Base-by-base conservation (phyloP, 1,140 invertebrate genomes). In the Habropoda laboriosa region DNA sequence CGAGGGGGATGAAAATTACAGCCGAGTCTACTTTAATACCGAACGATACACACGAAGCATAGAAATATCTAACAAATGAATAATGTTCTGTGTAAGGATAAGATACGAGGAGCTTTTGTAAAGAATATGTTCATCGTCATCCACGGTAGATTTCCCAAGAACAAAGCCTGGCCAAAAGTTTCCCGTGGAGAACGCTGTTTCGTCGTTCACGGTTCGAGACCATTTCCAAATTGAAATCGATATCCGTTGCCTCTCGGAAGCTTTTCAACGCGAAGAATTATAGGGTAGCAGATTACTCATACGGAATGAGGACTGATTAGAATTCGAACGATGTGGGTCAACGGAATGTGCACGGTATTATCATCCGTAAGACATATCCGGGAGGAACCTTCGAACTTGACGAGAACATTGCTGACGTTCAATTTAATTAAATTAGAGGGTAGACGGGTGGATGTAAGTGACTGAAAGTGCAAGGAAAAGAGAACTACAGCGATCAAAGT, bases 251-350 rank as follows among this genome's bases (percentile, higher is more conserved):
- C 27, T 64, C 13, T n/a, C 30, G 38, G 38, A 67, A 30, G 63
- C 49, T 67, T 76, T 67, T 42, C 21, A 18, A 27, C 73, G 42
- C 24, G 55, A 47, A 58, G 66, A 70, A 68, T 77, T 68, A 70
- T 49, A 77, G 66, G 66, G 12, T 60, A 70, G 24, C 66, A 49
- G 74, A 70, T 77, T 77, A 72, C 38, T 83, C 77, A 63, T 74
- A 51, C 49, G 80, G 67, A 85, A 79, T 68, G 81, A 80, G 80
- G 82, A 78, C 82, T 76, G 82, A 87, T 84, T 88, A 88, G 78
- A 88, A 87, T 88, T 81, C 70, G 49, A 86, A 80, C 74, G 63
- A 89, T 88, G 66, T 82, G 70, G 84, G 81, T 88, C 85, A 77
- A 47, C 53, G 42, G 75, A 71, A 82, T 81, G 45, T 81, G 64